Base-by-base conservation (phyloP, 2,113 vertebrate genomes). In the Microcebus jonahi region DNA sequence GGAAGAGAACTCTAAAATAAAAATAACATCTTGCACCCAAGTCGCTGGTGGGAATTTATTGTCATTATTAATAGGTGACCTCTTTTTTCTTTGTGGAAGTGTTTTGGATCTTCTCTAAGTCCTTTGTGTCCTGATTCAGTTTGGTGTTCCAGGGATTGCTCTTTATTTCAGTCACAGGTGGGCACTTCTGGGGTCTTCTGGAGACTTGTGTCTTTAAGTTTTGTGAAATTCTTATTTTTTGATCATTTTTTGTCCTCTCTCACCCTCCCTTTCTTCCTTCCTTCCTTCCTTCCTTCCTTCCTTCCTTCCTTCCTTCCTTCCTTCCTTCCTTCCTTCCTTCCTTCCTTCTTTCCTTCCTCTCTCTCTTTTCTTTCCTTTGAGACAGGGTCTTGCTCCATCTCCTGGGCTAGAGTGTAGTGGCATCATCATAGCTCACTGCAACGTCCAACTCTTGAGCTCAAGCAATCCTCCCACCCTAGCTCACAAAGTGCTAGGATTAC, bases 1-100 rank as follows among this genome's bases (percentile, higher is more conserved):
- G 67, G n/a, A 83, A 83, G 50, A 83, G 36, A 92, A 92, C 67
- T 92, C 84, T 68, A 39, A 50, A 82, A 59, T 73, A n/a, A 92
- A 45, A 57, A 57, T 10, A 27, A 82, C 50, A 34, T 76, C 50
- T 88, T 36, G 14, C 15, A n/a, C 59, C 68, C 77, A 68, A 20
- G 31, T 50, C 18, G 3, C 70, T 68, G 14, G 39, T 83, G 39
- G 67, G 39, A 59, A 83, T 92, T 92, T 31, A 34, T 67, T 88
- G 63, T 45, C 59, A 80, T 84, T 88, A 31, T 25, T 88, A 87
- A 67, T 6, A 82, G 59, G 27, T 20, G 77, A 83, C 59, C 27
- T 4, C 23, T 82, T 75, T 53, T 36, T 57, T 53, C 21, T 80
- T 61, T 23, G 59, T 13, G 20, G 48, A 34, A 39, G 8, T 12